Conservation (phyloP, 2,113 vertebrate genomes). For the pig (Sus scrofa) region T2T-Sscrofa CM000813.6:147087001-147087500, state of each 20-base stretch:
- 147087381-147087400: constrained; percentile 95
- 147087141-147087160: constrained; percentile 49
- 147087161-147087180: constrained; percentile 63
- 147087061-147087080: neutral
- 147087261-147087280: constrained; percentile 65
- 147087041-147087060: neutral
- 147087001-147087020: constrained; percentile 37
- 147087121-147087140: neutral
- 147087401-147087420: constrained; percentile 97
- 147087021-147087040: neutral
- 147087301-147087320: constrained; percentile 81
- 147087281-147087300: constrained; percentile 78
- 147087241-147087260: constrained; percentile 42
- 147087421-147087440: constrained; percentile 95
- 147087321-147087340: constrained; percentile 75
- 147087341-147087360: constrained; percentile 88
- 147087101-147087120: constrained; percentile 46
- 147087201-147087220: constrained; percentile 35
- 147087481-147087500: constrained; percentile 98
- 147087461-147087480: constrained; percentile 99
- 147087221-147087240: constrained; percentile 34
- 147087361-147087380: constrained; percentile 90
- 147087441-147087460: constrained; percentile 98
- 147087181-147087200: neutral
- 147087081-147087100: neutral